These are phyloP conservation scores for Polydesmus complanatus DNA, from an alignment of 2,888 invertebrate genomes.

Conservation along the genomic window DNA sequence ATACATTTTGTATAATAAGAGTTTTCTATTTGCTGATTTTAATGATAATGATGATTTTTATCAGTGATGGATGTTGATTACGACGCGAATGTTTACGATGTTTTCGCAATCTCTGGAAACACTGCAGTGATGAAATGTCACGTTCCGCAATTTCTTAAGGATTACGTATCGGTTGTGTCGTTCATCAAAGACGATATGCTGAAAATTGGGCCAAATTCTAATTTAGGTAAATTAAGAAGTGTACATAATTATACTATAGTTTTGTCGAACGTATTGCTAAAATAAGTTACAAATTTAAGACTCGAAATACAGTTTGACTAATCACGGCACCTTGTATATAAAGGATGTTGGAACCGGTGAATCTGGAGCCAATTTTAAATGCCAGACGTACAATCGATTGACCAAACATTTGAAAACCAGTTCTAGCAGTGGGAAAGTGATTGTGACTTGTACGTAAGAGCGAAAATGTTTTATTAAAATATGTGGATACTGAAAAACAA, in stretches of 20 bases:
- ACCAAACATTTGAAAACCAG: constrained; percentile 8
- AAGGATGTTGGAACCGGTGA: constrained; percentile 8
- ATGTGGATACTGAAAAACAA: not conserved
- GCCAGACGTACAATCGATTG: constrained; percentile 11
- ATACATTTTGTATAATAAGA: too few relatives aligned
- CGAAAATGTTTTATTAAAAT: not conserved
- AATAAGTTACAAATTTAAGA: constrained; percentile 2
- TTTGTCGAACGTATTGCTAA: not conserved
- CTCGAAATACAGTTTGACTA: constrained; percentile 1
- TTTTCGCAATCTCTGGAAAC: constrained; percentile 10
- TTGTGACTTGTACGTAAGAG: constrained; percentile 9
- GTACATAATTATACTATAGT: not conserved
- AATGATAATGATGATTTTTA: too few relatives aligned
- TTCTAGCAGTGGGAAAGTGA: constrained; percentile 4
- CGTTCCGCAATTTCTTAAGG: constrained; percentile 9
- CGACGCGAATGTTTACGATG: constrained; percentile 12
- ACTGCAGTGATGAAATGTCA: constrained; percentile 13
- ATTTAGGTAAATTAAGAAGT: not conserved
- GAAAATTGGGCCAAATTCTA: constrained; percentile 2
- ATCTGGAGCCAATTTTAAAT: constrained; percentile 8
- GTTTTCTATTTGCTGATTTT: not conserved
- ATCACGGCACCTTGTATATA: constrained; percentile 7
- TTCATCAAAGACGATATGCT: constrained; percentile 13
- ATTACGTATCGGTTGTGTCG: constrained; percentile 2
- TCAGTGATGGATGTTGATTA: constrained; percentile 12